Evolutionary conservation across 2,797 vertebrate species (phyloP).

Genomic region (Chloroceryle amazona): DNA sequence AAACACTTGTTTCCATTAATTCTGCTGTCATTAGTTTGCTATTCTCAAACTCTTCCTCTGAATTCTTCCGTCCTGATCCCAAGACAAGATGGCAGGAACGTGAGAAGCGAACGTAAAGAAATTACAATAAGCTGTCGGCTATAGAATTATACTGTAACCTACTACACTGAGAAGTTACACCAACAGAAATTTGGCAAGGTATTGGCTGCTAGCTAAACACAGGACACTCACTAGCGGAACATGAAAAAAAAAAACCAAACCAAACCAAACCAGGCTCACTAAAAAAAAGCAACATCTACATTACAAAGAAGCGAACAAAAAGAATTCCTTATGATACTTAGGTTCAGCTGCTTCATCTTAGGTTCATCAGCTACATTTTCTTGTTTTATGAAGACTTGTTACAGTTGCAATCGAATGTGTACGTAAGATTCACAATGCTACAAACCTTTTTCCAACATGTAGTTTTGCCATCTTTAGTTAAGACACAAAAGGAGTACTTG

Average conservation of each 20-base stretch:
- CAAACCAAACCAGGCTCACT: background rate
- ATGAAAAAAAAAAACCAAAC: background rate
- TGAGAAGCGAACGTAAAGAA: conserved; percentile 41
- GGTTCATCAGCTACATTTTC: conserved; percentile 63
- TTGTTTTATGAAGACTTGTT: conserved; percentile 1
- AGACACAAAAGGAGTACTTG: conserved; percentile 11
- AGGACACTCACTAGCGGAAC: conserved; percentile 43
- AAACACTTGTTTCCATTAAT: conserved; percentile 34
- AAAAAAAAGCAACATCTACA: conserved; percentile 49
- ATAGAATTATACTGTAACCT: conserved; percentile 53
- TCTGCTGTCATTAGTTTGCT: conserved; percentile 6
- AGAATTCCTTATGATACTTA: conserved; percentile 52
- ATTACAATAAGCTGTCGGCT: conserved; percentile 27
- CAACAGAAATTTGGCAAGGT: conserved; percentile 48
- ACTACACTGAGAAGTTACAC: conserved; percentile 64
- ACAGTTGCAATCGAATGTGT: conserved; percentile 14
- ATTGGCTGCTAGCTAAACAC: conserved; percentile 35
- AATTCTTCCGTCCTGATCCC: conserved; percentile 46
- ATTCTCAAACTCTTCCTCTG: conserved; percentile 49
- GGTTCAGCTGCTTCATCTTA: conserved; percentile 65
- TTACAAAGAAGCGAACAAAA: conserved; percentile 63
- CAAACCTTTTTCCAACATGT: conserved; percentile 40
- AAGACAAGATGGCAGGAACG: conserved; percentile 41
- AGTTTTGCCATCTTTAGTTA: conserved; percentile 34
- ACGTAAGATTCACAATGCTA: conserved; percentile 33